phyloP scores from a whole-genome alignment of 2,113 vertebrate genomes.

The Gobiocypris rarus region DNA sequence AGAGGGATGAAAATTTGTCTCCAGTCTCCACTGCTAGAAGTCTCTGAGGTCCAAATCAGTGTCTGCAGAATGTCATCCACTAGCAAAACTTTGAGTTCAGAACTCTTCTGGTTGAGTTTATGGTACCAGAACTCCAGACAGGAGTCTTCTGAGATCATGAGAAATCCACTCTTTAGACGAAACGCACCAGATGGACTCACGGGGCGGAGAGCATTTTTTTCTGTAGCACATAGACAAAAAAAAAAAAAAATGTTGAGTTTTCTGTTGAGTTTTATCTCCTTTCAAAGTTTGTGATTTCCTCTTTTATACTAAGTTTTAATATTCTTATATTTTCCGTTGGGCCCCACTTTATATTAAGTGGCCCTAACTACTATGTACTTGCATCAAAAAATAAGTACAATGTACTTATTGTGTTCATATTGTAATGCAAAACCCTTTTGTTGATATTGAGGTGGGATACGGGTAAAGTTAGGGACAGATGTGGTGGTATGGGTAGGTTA shows the following conservation, averaged over 20 bases:
- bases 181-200: conserved; percentile 64
- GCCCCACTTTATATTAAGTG: too few species aligned
- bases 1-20: conserved; percentile 74
- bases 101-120: conserved; percentile 66
- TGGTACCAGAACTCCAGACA: conserved; percentile 89
- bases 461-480: too few species aligned
- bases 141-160: conserved; percentile 66
- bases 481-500: too few species aligned
- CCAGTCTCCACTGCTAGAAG: conserved; percentile 71
- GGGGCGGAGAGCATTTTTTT: conserved; percentile 65
- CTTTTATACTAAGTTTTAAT: too few species aligned
- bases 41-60: conserved; percentile 74
- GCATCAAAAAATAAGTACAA: too few species aligned
- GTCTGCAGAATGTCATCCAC: conserved; percentile 56
- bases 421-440: too few species aligned
- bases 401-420: too few species aligned
- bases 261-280: background rate
- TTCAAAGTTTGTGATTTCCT: background rate
- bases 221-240: conserved; percentile 55
- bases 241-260: background rate
- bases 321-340: too few species aligned
- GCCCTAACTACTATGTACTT: too few species aligned
- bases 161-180: conserved; percentile 71
- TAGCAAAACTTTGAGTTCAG: conserved; percentile 73
- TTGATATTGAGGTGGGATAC: too few species aligned